Evolutionary conservation across 2,888 invertebrate genomes (phyloP).

Genomic region (Graphium colonna): DNA sequence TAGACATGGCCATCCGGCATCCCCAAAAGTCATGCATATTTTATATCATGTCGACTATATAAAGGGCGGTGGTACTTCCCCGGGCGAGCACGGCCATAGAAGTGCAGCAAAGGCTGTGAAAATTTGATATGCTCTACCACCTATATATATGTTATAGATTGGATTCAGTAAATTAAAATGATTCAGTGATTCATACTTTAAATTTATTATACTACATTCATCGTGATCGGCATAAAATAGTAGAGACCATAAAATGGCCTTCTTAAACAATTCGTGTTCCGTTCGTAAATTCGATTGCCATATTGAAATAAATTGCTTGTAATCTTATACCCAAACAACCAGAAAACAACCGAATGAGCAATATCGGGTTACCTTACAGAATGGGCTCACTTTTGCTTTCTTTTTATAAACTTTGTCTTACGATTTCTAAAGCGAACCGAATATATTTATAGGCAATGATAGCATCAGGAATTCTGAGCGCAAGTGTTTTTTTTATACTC

Average conservation of each 20-base stretch:
- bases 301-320: constrained; percentile 77
- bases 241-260: constrained; percentile 51
- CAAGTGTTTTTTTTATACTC: constrained; percentile 23
- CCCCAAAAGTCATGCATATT: too few relatives aligned
- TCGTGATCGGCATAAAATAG: constrained; percentile 50
- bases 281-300: constrained; percentile 72
- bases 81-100: too few relatives aligned
- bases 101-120: too few relatives aligned
- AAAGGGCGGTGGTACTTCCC: too few relatives aligned
- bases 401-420: constrained; percentile 52
- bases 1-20: too few relatives aligned
- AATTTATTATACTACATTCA: constrained; percentile 8
- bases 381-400: constrained; percentile 54
- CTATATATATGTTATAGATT: too few relatives aligned
- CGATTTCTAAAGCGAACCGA: constrained; percentile 48
- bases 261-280: constrained; percentile 51
- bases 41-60: too few relatives aligned
- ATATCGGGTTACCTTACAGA: constrained; percentile 70
- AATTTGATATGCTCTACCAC: too few relatives aligned
- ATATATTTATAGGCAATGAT: constrained; percentile 41
- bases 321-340: constrained; percentile 78
- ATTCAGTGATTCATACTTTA: background rate
- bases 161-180: background rate
- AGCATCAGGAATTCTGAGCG: constrained; percentile 28
- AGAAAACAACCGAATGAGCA: constrained; percentile 75